Evolutionary conservation across 2,888 invertebrate species (phyloP).

Genomic region (Matsumyia berberina): DNA sequence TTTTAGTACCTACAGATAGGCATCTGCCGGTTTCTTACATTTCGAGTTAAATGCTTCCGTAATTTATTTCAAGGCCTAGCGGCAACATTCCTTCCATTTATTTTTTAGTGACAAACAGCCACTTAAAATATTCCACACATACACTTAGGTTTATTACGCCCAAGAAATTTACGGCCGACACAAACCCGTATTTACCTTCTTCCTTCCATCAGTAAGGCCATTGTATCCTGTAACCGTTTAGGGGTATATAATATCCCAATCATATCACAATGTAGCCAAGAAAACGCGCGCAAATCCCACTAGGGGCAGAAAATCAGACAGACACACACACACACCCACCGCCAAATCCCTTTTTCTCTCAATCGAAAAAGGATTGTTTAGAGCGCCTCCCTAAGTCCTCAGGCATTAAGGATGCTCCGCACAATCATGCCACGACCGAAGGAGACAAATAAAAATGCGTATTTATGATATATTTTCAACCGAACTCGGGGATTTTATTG

Average conservation of each 20-base stretch:
- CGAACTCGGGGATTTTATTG: slow-evolving; percentile 73
- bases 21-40: background rate
- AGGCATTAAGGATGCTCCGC: slow-evolving; percentile 18
- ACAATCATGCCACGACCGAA: slow-evolving; percentile 28
- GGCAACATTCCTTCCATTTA: background rate
- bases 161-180: slow-evolving; percentile 31
- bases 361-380: slow-evolving; percentile 49
- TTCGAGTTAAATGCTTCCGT: background rate
- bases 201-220: background rate
- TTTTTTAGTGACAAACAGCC: slow-evolving; percentile 12
- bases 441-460: slow-evolving; percentile 68
- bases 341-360: slow-evolving; percentile 16
- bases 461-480: slow-evolving; percentile 72
- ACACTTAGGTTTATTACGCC: slow-evolving; percentile 26
- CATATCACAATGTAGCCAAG: slow-evolving; percentile 52
- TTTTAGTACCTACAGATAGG: too few species aligned
- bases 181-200: slow-evolving; percentile 14
- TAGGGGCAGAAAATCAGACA: slow-evolving; percentile 22
- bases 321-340: slow-evolving; percentile 8
- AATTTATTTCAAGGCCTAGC: too few species aligned
- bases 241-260: slow-evolving; percentile 52
- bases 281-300: slow-evolving; percentile 18
- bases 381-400: slow-evolving; percentile 36
- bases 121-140: slow-evolving; percentile 53
- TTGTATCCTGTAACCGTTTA: slow-evolving; percentile 41